These are phyloP conservation scores for Metopolophium dirhodum DNA, from an alignment of 1,140 invertebrate genomes.

Conservation along the genomic window DNA sequence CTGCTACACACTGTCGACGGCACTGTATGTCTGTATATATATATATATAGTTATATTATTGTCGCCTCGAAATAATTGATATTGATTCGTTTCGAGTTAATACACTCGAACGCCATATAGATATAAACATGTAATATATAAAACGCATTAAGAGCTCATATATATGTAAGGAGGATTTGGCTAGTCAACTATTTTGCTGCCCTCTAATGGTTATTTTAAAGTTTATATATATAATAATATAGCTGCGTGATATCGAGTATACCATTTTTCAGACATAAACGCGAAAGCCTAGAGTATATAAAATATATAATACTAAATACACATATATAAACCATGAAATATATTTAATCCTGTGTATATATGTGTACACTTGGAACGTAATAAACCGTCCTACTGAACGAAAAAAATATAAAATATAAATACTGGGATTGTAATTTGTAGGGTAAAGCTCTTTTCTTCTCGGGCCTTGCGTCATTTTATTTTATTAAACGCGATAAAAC, in stretches of 20 bases:
- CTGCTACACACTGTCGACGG: not conserved
- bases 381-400: not conserved
- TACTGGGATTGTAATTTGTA: conserved; percentile 10
- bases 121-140: not conserved
- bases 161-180: not conserved
- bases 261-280: not conserved
- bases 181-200: not conserved
- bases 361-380: not conserved
- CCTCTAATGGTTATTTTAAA: not conserved
- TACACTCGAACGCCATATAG: not conserved
- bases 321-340: not conserved
- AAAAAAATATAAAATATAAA: conserved; percentile 6
- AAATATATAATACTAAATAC: conserved; percentile 9
- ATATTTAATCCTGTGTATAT: not conserved
- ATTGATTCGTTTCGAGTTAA: conserved; percentile 3
- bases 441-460: not conserved
- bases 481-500: not conserved
- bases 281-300: not conserved
- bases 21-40: not conserved
- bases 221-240: not conserved
- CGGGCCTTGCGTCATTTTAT: not conserved
- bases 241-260: not conserved
- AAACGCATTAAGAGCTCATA: not conserved
- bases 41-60: not conserved
- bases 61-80: conserved; percentile 1